Conservation (phyloP, 2,797 vertebrate genomes). For the Cheirogaleus major region DNA sequence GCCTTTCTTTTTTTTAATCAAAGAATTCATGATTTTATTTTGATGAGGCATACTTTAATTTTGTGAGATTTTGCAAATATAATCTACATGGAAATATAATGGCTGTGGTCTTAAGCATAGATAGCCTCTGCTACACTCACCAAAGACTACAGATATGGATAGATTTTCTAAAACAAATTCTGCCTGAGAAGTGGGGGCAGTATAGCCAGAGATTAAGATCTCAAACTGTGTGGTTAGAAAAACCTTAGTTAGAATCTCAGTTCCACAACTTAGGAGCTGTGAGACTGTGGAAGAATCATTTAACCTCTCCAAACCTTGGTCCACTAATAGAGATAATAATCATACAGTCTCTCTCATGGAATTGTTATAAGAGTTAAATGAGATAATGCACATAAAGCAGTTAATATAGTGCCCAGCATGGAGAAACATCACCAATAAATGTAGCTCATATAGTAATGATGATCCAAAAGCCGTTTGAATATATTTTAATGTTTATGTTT, state of each 20-base stretch:
- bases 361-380: slow-evolving; percentile 49
- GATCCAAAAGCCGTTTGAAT: background rate
- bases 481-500: background rate
- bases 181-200: background rate
- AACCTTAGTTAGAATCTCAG: background rate
- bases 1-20: slow-evolving; percentile 7
- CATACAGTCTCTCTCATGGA: background rate
- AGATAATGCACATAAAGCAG: background rate
- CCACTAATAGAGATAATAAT: background rate
- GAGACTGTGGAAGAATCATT: background rate
- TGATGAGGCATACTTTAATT: background rate
- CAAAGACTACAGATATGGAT: background rate
- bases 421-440: background rate
- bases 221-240: background rate
- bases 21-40: slow-evolving; percentile 2
- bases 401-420: background rate
- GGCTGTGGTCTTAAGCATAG: background rate
- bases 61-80: background rate
- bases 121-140: background rate
- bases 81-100: background rate
- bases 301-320: background rate
- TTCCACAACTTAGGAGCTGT: background rate
- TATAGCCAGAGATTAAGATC: background rate
- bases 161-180: slow-evolving; percentile 8
- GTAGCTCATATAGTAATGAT: background rate